Conservation (phyloP, 1,140 invertebrate species). For the Formica exsecta region DNA sequence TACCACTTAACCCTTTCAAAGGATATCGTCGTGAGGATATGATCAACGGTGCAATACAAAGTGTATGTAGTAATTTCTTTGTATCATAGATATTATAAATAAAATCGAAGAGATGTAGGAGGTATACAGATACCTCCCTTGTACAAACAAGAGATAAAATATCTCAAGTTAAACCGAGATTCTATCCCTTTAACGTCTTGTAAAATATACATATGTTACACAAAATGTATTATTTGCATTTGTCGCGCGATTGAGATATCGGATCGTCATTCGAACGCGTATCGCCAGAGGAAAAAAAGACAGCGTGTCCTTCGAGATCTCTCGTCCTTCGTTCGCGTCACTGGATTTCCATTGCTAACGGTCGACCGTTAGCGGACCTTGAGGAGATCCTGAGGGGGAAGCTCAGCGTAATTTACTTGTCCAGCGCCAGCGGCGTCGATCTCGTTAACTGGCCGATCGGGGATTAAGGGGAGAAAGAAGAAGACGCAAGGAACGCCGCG, state of each 20-base stretch:
- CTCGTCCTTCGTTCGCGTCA: slow-evolving; percentile 62
- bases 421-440: slow-evolving; percentile 80
- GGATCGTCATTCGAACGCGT: not conserved
- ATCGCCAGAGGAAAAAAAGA: not conserved
- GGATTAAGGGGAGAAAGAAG: slow-evolving; percentile 67
- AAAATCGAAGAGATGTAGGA: not conserved
- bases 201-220: not conserved
- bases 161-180: slow-evolving; percentile 15
- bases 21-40: slow-evolving; percentile 23
- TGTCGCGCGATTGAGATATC: not conserved
- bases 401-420: slow-evolving; percentile 84
- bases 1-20: slow-evolving; percentile 49
- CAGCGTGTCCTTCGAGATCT: slow-evolving; percentile 48
- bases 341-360: slow-evolving; percentile 76
- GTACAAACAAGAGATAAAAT: slow-evolving; percentile 2
- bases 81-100: slow-evolving; percentile 15
- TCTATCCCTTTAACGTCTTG: not conserved
- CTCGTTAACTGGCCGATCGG: slow-evolving; percentile 73
- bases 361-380: slow-evolving; percentile 84
- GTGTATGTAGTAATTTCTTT: slow-evolving; percentile 12
- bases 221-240: not conserved
- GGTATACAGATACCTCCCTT: not conserved
- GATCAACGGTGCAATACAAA: slow-evolving; percentile 11
- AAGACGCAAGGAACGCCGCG: slow-evolving; percentile 25
- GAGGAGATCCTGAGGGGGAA: slow-evolving; percentile 73